Base-by-base conservation (phyloP, 1,140 invertebrate species). In the Steinernema khuongi region DNA sequence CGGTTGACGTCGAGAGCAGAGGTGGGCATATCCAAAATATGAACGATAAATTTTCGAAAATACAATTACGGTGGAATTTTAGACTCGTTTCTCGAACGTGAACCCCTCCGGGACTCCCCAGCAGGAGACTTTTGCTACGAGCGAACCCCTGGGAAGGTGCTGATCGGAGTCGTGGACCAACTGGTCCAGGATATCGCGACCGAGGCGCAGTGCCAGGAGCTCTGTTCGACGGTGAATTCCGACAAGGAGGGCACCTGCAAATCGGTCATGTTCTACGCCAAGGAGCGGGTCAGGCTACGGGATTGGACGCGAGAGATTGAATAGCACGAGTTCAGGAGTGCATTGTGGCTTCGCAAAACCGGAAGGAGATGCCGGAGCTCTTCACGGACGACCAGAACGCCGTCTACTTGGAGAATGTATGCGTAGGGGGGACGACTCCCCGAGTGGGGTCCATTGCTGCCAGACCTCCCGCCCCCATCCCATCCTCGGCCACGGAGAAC, bases 121-220 rank as follows among this genome's bases (percentile, higher is more conserved):
- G 4, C 4, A 11, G 50, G 50, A 60, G 19, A 60, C 26, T 22
- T 22, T 4, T 60, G 50, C 19, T 60, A 14, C 50, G 11, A 60
- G 50, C 14, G 22, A 22, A 60, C 50, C 4, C 50, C 50, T 4
- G 50, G 50, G 2, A 60, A 74, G 72, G 41, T 77, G 11, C 43
- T 77, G 18, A 77, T 77, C 31, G 75, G 75, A 31, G 73, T 77
- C 36, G 75, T 77, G 1, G 75, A 77, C 41, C 50, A 77, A 33
- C 18, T 74, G 1, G 67, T 77, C 2, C 72, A 74, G 26, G 75
- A 77, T 44, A 70, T 75, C 36, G 67, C 67, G n/a, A 69, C 67
- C 19, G 43, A 70, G 1, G 50, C 19, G 7, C 68, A 73, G 29
- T 77, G 75, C 31, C 29, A 70, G 26, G 29, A 26, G 26, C 67